A percentile compares a stretch with the other conserved stretches of the same genome.
These are phyloP conservation scores for Trinorchestia longiramus DNA, from an alignment of 1,140 invertebrate genomes.

Conservation along the genomic window DNA sequence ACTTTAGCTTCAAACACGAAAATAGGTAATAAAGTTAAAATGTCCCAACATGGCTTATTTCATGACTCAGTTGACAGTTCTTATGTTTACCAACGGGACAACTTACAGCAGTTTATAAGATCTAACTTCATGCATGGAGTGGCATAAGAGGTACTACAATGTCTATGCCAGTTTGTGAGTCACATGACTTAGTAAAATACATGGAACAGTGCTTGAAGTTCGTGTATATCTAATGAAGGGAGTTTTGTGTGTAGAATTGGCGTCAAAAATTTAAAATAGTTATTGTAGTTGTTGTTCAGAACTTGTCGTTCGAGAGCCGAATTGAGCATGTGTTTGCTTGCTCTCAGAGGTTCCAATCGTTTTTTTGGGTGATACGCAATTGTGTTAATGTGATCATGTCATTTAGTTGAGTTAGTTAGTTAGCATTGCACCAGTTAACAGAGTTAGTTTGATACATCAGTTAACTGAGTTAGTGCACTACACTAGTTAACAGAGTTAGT, in stretches of 20 bases:
- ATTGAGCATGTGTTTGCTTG: neutral
- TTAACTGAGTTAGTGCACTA: neutral
- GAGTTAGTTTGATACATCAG: neutral
- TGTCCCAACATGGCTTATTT: neutral
- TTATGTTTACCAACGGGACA: neutral
- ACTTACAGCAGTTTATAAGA: neutral
- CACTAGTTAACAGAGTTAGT: neutral
- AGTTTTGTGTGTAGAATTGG: neutral
- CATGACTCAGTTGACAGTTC: neutral
- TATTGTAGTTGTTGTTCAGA: neutral
- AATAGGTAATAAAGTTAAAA: constrained; percentile 11
- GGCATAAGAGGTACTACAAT: neutral
- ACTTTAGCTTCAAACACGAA: neutral
- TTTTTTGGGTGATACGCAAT: neutral
- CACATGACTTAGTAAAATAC: neutral
- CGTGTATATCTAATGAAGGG: neutral
- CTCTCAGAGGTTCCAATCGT: neutral
- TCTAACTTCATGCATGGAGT: neutral
- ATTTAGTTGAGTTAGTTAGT: neutral
- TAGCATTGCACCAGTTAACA: neutral
- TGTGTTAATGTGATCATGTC: neutral
- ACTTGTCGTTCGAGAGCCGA: neutral
- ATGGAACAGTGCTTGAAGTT: neutral
- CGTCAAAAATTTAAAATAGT: neutral
- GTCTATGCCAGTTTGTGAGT: neutral